Evolutionary conservation across 1,140 invertebrate genomes (phyloP).

Genomic region (Megalopta genalis): DNA sequence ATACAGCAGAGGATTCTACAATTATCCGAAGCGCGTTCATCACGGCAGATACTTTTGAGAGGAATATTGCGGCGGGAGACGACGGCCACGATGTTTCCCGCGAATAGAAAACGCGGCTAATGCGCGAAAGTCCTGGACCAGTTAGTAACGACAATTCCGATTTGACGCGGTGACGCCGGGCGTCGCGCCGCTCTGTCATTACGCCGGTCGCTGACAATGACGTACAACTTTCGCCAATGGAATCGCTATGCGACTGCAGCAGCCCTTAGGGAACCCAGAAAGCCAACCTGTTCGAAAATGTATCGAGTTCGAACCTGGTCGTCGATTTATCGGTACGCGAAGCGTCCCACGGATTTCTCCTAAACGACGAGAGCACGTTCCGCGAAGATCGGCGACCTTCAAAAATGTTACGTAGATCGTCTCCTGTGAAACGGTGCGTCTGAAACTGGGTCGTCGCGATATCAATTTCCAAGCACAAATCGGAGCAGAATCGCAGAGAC

Average conservation of each 20-base stretch:
- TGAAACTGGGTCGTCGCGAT: no score
- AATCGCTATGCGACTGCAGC: background rate
- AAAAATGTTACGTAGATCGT: background rate
- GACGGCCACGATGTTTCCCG: slow-evolving; percentile 15
- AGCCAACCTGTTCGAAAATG: background rate
- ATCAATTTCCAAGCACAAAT: no score
- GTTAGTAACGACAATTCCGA: slow-evolving; percentile 58
- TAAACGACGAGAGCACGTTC: background rate
- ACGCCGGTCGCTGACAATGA: slow-evolving; percentile 54
- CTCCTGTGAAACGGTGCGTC: background rate
- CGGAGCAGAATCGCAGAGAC: no score
- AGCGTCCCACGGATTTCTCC: no score
- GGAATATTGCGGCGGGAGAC: background rate
- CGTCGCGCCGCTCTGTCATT: slow-evolving; percentile 58
- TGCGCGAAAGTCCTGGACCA: slow-evolving; percentile 56
- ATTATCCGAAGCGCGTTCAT: no score
- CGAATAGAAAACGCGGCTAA: slow-evolving; percentile 62
- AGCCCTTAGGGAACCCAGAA: background rate
- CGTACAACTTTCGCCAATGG: slow-evolving; percentile 52
- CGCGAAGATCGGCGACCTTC: background rate
- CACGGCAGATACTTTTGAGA: background rate
- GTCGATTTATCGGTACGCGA: background rate
- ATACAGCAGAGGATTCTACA: no score
- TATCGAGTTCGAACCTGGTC: background rate
- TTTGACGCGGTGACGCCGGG: slow-evolving; percentile 52